Percentiles rank a stretch among this genome's conserved stretches.
phyloP scores from a whole-genome alignment of 2,113 vertebrate species.

The Oriolus oriolus region DNA sequence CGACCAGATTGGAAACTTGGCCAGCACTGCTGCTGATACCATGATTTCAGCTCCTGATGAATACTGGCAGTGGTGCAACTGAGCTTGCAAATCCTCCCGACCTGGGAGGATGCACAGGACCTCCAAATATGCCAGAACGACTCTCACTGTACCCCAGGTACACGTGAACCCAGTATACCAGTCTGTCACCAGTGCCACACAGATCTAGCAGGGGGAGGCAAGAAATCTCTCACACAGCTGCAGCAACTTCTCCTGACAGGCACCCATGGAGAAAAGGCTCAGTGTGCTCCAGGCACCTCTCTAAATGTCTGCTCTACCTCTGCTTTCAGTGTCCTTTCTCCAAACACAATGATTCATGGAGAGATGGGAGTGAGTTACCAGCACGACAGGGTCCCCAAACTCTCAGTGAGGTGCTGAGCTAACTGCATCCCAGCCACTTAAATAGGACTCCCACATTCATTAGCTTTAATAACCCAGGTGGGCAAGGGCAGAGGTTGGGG shows the following conservation, averaged over 20 bases:
- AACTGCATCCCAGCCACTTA: background rate
- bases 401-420: background rate
- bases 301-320: background rate
- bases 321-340: background rate
- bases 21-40: background rate
- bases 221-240: background rate
- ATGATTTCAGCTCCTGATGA: background rate
- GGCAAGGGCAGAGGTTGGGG: background rate
- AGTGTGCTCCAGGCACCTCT: background rate
- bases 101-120: background rate
- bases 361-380: background rate
- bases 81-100: background rate
- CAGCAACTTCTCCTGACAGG: background rate
- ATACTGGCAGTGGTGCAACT: background rate
- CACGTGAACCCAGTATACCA: background rate
- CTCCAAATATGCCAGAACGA: background rate
- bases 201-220: background rate
- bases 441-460: background rate
- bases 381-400: background rate
- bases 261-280: background rate
- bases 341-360: background rate
- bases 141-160: background rate
- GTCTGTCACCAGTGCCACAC: background rate
- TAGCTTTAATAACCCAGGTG: background rate
- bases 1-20: background rate